Evolutionary conservation across 2,113 vertebrate genomes (phyloP), one percentile per base, ranked within the genome.

Genomic region (Emberiza fucata): DNA sequence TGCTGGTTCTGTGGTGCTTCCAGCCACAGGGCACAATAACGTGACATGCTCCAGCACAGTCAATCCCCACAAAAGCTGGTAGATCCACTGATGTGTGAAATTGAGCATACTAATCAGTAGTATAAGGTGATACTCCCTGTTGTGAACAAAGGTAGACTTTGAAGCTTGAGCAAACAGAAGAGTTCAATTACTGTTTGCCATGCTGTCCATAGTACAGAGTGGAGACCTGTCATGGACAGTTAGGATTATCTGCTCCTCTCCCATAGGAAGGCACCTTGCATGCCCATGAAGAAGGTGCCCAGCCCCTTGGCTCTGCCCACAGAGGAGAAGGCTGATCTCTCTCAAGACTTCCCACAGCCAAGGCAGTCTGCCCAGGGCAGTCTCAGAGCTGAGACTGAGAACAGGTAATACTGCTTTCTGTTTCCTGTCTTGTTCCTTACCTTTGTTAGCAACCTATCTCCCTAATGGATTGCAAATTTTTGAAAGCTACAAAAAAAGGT

Each of bases 71-170:
- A 75, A 81, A 91, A 79, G 31, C 65, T 39, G n/a, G 65, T 2
- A 35, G 44, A 42, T 23, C n/a, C 60, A 35, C 80, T 28, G 83
- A 83, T 17, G 76, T 48, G 86, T 88, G 91, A 94, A 84, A 84
- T 39, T 57, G 29, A 81, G 68, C 75, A 53, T 28, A 11, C n/a
- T n/a, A 8, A 92, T 63, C 42, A 59, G 71, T 14, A 61, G 27
- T 1, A 24, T 14, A 60, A 80, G 18, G 71, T 35, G 54, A 65
- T 39, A 45, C 5, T 40, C 40, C 56, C 81, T n/a, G 48, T 12
- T 53, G 56, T 3, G 48, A 87, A 37, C 28, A 65, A 48, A 66
- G 42, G 75, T 21, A 81, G 93, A 51, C 33, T 72, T 8, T 14
- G 16, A 81, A 66, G 88, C 86, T 9, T 39, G 48, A 51, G n/a